These are phyloP conservation scores for Lasiurus cinereus DNA, from an alignment of 2,113 vertebrate species.

Conservation along the genomic window DNA sequence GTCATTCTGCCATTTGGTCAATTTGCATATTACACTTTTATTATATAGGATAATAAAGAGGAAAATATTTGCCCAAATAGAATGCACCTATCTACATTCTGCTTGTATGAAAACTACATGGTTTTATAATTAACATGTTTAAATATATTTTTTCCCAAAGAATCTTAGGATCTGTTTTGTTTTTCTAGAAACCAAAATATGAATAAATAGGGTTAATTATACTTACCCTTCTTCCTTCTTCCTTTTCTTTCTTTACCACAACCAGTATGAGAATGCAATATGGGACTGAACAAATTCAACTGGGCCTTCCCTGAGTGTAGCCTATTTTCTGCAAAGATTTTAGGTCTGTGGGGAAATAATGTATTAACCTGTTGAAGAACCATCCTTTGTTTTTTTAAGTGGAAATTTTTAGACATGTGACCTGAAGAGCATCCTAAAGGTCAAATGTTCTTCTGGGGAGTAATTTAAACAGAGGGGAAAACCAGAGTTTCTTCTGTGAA, in stretches of 20 bases:
- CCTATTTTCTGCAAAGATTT: background rate
- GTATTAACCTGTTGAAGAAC: background rate
- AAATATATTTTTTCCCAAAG: background rate
- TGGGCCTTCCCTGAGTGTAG: background rate
- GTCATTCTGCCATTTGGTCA: too few species aligned
- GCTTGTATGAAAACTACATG: background rate
- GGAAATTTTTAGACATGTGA: background rate
- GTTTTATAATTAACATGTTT: conserved; percentile 33
- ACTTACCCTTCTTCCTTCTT: background rate
- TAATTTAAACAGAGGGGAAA: background rate
- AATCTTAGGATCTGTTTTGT: background rate
- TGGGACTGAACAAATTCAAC: background rate
- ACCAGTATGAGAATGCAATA: background rate
- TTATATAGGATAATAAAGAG: background rate
- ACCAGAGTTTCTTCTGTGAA: background rate
- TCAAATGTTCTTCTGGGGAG: background rate
- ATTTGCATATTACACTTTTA: too few species aligned
- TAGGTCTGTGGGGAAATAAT: background rate
- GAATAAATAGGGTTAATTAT: background rate
- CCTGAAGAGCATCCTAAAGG: background rate
- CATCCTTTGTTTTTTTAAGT: background rate
- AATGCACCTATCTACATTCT: background rate
- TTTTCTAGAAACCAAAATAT: conserved; percentile 40
- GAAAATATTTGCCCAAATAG: conserved; percentile 9
- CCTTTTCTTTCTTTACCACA: background rate